Percentiles rank a stretch among this genome's conserved stretches.
phyloP scores from a whole-genome alignment of 2,888 invertebrate species.

The Copidosoma aretas region DNA sequence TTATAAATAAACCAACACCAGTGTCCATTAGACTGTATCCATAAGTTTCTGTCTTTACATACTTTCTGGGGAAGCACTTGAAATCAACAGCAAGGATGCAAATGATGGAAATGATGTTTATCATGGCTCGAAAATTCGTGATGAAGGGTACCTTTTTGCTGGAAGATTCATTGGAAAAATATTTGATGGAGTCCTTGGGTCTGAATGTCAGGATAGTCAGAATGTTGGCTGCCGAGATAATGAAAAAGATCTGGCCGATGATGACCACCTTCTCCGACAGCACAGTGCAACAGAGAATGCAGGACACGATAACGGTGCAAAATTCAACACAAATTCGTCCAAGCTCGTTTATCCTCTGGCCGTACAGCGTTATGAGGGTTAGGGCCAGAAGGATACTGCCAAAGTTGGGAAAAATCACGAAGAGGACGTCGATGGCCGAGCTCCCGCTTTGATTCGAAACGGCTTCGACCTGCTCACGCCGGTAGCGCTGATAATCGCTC shows the following conservation, averaged over 20 bases:
- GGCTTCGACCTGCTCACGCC: conserved; percentile 55
- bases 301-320: conserved; percentile 51
- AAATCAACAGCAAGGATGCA: conserved; percentile 96
- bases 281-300: conserved; percentile 56
- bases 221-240: conserved; percentile 47
- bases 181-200: conserved; percentile 31
- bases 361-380: conserved; percentile 47
- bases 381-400: conserved; percentile 50
- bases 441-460: conserved; percentile 58
- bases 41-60: conserved; percentile 86
- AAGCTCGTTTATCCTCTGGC: conserved; percentile 43
- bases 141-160: conserved; percentile 64
- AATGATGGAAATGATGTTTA: conserved; percentile 76
- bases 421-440: conserved; percentile 51
- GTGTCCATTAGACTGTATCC: conserved; percentile 94
- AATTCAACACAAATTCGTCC: conserved; percentile 55
- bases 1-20: conserved; percentile 88
- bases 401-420: conserved; percentile 52
- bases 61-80: conserved; percentile 79
- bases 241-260: conserved; percentile 47
- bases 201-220: conserved; percentile 39
- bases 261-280: conserved; percentile 50
- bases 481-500: conserved; percentile 49
- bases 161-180: not conserved
- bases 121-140: conserved; percentile 74